Conservation (phyloP, 2,888 invertebrate species). For the Ormyrus labotus region DNA sequence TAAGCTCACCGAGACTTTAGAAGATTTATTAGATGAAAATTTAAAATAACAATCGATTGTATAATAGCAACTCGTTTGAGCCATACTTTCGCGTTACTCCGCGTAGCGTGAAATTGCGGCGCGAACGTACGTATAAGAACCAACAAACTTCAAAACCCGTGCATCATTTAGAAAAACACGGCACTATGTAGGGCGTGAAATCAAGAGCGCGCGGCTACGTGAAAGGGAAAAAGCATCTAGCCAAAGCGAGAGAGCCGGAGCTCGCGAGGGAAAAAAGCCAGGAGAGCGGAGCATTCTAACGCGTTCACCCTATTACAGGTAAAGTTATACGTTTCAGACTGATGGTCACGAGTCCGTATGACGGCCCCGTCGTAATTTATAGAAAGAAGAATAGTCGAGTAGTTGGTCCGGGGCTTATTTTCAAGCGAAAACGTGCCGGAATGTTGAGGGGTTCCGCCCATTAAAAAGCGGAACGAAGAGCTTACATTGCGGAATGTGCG, state of each 20-base stretch:
- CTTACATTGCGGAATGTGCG: conserved; percentile 38
- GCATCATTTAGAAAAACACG: neutral
- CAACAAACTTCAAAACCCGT: neutral
- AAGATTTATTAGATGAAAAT: no score
- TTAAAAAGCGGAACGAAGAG: conserved; percentile 14
- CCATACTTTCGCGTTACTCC: no score
- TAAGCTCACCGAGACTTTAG: no score
- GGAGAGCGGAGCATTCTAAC: conserved; percentile 9
- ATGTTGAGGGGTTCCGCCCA: conserved; percentile 15
- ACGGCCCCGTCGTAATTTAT: conserved; percentile 46
- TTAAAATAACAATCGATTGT: no score
- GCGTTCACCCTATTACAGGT: conserved; percentile 39
- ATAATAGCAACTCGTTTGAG: no score
- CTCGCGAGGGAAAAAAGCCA: neutral
- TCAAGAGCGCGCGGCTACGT: neutral
- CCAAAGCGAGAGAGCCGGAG: no score
- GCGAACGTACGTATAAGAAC: neutral
- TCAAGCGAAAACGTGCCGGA: conserved; percentile 40
- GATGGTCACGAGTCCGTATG: conserved; percentile 22
- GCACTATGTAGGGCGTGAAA: conserved; percentile 12
- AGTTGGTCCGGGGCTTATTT: conserved; percentile 38
- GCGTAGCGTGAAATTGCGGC: neutral
- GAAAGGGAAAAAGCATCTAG: neutral
- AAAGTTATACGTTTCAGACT: conserved; percentile 45
- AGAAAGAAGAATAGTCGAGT: conserved; percentile 14